Evolutionary conservation across 2,113 vertebrate genomes (phyloP), one percentile per base, ranked within the genome.

Genomic region (Siniperca knerii): DNA sequence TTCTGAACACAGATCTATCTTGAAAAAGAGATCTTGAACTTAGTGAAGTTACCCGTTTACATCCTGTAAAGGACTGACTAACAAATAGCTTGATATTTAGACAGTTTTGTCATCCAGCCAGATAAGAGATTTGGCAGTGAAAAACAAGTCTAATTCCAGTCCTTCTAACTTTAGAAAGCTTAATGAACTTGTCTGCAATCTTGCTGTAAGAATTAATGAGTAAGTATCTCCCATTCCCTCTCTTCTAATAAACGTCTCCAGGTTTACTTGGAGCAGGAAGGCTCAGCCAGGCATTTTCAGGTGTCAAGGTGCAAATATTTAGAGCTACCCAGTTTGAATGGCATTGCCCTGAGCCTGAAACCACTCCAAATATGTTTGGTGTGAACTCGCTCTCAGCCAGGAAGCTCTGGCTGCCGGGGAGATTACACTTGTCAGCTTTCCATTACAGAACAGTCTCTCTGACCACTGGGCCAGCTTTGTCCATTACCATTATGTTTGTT

Each of bases 121-220:
- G 68, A 52, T 35, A 2, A 48, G 57, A 55, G 87, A 74, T 86
- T 74, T 89, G 81, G 58, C 29, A 4, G 48, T 35, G 81, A 81
- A 81, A 77, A 84, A 61, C 73, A 84, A 61, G 64, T 72, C 78
- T 82, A 82, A 82, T 68, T 71, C 44, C 52, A 79, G 78, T 18
- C 16, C 25, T 4, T 62, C 82, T 90, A 87, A 76, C 61, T 79
- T 84, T 79, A 79, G 84, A 75, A 75, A 77, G 78, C 75, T 80
- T 68, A 69, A 79, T 54, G 23, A 87, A 71, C 50, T 21, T 2
- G 40, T 78, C 64, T 40, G 48, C 67, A 37, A 37, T 71, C 79
- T 9, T 1, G 10, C 29, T 8, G 18, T 21, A 23, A 48, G n/a
- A 52, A 73, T 58, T 1, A 29, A 29, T 29, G 29, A 29, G 29